Conservation (phyloP, 2,797 vertebrate species). For the Brachyalestes nurse region DNA sequence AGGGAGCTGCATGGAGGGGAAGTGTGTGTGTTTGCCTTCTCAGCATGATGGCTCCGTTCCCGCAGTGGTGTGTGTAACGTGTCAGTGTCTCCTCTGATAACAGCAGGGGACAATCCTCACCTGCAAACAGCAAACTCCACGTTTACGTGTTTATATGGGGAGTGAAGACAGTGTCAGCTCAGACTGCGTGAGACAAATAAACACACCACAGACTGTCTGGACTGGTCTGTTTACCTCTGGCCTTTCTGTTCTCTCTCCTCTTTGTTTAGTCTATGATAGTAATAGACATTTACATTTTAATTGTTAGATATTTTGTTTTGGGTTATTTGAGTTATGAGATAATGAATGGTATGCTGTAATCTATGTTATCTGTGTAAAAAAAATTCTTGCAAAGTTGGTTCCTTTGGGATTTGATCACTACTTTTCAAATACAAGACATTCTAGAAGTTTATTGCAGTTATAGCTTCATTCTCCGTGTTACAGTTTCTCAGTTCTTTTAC, state of each 20-base stretch:
- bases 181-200: constrained; percentile 15
- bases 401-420: no score
- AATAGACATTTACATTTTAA: no score
- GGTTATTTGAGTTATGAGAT: no score
- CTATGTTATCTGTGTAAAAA: no score
- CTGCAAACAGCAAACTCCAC: constrained; percentile 18
- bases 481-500: no score
- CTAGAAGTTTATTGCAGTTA: no score
- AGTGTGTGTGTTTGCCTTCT: constrained; percentile 12
- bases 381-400: no score
- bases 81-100: constrained; percentile 26
- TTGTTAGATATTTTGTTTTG: no score
- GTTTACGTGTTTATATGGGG: constrained; percentile 32
- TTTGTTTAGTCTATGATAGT: not conserved
- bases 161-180: constrained; percentile 14
- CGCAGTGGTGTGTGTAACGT: constrained; percentile 1
- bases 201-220: not conserved
- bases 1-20: not conserved
- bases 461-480: no score
- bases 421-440: no score
- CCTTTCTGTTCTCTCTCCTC: not conserved
- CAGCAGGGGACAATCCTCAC: constrained; percentile 17
- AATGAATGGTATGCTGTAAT: no score
- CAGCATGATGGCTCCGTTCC: not conserved
- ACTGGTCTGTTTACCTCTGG: not conserved